These are phyloP conservation scores for Drosophila leonis DNA, from an alignment of 2,888 invertebrate genomes.

Conservation along the genomic window DNA sequence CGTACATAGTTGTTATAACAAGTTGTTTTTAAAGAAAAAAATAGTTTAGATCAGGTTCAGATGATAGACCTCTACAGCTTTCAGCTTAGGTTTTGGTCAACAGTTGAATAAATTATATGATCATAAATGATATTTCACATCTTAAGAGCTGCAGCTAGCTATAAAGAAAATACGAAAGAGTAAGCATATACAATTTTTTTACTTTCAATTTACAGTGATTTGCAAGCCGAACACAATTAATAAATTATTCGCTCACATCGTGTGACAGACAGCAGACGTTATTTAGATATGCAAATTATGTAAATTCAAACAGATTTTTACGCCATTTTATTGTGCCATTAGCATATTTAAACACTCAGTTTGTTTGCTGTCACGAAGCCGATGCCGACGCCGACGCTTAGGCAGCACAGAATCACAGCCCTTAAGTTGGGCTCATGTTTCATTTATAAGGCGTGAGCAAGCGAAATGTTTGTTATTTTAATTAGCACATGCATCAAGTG, in stretches of 20 bases:
- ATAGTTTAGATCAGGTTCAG: not conserved
- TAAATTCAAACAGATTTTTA: not conserved
- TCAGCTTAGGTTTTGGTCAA: not conserved
- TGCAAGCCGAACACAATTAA: not conserved
- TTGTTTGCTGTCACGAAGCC: slow-evolving; percentile 31
- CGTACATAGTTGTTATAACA: not conserved
- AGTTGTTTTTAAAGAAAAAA: not conserved
- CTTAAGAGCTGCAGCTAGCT: no score
- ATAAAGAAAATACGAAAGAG: not conserved
- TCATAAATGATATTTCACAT: not conserved
- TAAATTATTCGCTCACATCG: not conserved
- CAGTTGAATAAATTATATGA: not conserved
- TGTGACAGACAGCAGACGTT: not conserved
- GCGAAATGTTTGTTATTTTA: slow-evolving; percentile 36
- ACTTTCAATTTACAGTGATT: not conserved
- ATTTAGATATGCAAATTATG: not conserved
- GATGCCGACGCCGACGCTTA: no score
- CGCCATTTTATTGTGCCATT: slow-evolving; percentile 1
- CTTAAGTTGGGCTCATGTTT: slow-evolving; percentile 43
- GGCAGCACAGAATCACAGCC: slow-evolving; percentile 9
- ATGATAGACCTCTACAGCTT: not conserved
- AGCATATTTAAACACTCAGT: slow-evolving; percentile 18
- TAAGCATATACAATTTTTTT: not conserved
- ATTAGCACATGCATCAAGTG: slow-evolving; percentile 26
- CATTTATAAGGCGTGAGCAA: slow-evolving; percentile 36